Base-by-base conservation (phyloP, 1,140 invertebrate species). In the Galleria mellonella region DNA sequence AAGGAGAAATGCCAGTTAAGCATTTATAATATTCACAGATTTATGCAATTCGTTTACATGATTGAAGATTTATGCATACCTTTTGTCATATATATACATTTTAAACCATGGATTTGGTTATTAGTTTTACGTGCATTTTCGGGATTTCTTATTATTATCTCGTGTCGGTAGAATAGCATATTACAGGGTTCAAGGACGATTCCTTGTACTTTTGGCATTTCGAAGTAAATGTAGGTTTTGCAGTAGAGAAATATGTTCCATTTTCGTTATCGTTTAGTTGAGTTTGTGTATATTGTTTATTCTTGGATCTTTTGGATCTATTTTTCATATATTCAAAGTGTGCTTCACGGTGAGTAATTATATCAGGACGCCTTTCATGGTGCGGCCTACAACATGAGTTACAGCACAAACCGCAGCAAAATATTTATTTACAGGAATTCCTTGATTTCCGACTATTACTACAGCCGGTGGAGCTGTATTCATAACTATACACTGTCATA, bases 301-400 rank as follows among this genome's bases (percentile, higher is more conserved):
- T 29, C 29, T 47, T 44, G 4, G 23, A 12, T n/a, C 32, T 9
- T 44, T 12, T 14, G n/a, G n/a, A 30, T 12, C 11, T 43, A 8
- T n/a, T 37, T 13, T 27, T 35, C n/a, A 28, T 14, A 17, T 47
- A 40, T 32, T 47, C 44, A 0, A 47, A 10, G 30, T 47, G 9
- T 9, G 28, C 44, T 32, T 23, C 29, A 2, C 36, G 23, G 0
- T 37, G 36, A 17, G 44, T 47, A 14, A 47, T 47, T 33, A 11
- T 32, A 23, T 28, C 11, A n/a, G 35, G 33, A 9, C 33, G 9
- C 4, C 0, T 15, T 6, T 23, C 6, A 23, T 23, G 6, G 17
- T 23, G 17, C 6, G 17, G 17, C 6, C 6, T 6, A 29, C 41
- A 43, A 33, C 31, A 27, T 8, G 14, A 38, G 9, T 14, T 7